Base-by-base conservation (phyloP, 2,113 vertebrate genomes). In the Taurulus bubalis region DNA sequence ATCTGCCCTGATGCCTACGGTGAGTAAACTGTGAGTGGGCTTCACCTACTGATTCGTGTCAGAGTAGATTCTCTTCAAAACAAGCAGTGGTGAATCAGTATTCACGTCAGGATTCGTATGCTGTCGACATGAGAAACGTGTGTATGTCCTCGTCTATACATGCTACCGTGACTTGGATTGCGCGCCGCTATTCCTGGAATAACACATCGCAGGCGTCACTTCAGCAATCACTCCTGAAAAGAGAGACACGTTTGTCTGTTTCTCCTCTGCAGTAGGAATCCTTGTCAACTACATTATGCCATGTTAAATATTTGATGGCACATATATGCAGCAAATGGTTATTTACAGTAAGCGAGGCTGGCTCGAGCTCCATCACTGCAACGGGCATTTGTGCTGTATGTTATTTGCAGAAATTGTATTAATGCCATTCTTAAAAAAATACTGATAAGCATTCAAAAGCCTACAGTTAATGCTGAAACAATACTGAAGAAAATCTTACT, bases 271-370 rank as follows among this genome's bases (percentile, higher is more conserved):
- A 76, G 82, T 36, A 82, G 16, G 75, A 67, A 49, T 65, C 45
- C 55, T 14, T 56, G 56, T 67, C 67, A 71, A 55, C 62, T 66
- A 60, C 47, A 51, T 45, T 30, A 22, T 65, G 32, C 42, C 45
- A 28, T 83, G 62, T 55, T 87, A 67, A 88, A 88, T 90, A 90
- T 68, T 85, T 87, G 24, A 91, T 83, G 58, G 66, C 55, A 65
- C 63, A 62, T 75, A 69, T 84, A 65, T 77, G 66, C 75, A 85
- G 77, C 47, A 65, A 70, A 74, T 55, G 63, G 36, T 59, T 62
- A 74, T 89, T 86, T 83, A 32, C 28, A 75, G 67, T 77, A 53
- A 42, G 34, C 67, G 64, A 36, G n/a, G 30, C 30, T 56, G 53
- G 36, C 24, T 78, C 79, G 86, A 28, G 67, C 40, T 81, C 81